Conservation (phyloP, 92 coral and sea anemone species). For the Metridium senile region DNA sequence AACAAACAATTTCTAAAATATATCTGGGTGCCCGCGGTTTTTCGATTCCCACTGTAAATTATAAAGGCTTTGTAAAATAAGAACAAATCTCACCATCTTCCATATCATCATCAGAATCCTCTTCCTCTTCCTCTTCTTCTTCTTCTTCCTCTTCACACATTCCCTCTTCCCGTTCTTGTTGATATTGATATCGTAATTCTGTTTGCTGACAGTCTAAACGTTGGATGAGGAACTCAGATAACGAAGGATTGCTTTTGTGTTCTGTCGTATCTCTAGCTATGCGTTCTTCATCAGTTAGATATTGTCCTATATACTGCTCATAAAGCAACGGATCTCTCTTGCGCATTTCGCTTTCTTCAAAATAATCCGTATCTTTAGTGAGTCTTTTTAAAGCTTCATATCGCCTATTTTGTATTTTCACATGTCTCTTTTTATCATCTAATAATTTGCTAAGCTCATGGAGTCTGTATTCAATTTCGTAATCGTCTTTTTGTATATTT, state of each 20-base stretch:
- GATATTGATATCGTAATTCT: slow-evolving; percentile 61
- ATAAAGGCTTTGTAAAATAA: no score
- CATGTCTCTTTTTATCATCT: slow-evolving; percentile 55
- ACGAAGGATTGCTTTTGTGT: slow-evolving; percentile 56
- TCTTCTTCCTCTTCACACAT: slow-evolving; percentile 3
- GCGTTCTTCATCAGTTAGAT: slow-evolving; percentile 82
- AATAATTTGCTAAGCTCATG: slow-evolving; percentile 62
- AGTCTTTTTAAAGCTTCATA: slow-evolving; percentile 82
- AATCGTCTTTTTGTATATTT: slow-evolving; percentile 34
- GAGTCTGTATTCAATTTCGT: slow-evolving; percentile 70
- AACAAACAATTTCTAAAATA: no score
- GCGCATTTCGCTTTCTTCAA: slow-evolving; percentile 80
- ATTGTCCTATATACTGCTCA: slow-evolving; percentile 89
- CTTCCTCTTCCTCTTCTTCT: slow-evolving; percentile 4
- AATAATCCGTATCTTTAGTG: slow-evolving; percentile 63
- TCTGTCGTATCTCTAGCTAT: slow-evolving; percentile 67
- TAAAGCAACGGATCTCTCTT: slow-evolving; percentile 82
- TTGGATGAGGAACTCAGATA: slow-evolving; percentile 72
- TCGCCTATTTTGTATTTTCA: slow-evolving; percentile 80
- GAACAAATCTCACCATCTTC: not conserved
- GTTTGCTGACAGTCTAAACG: slow-evolving; percentile 77
- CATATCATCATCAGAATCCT: slow-evolving; percentile 9
- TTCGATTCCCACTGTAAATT: no score
- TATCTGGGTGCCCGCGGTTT: no score
- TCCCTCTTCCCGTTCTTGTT: slow-evolving; percentile 60